A percentile compares a stretch with the other conserved stretches of the same genome.
Evolutionary conservation across 2,113 vertebrate genomes (phyloP).

Genomic region (Phalacrocorax brasilianus): DNA sequence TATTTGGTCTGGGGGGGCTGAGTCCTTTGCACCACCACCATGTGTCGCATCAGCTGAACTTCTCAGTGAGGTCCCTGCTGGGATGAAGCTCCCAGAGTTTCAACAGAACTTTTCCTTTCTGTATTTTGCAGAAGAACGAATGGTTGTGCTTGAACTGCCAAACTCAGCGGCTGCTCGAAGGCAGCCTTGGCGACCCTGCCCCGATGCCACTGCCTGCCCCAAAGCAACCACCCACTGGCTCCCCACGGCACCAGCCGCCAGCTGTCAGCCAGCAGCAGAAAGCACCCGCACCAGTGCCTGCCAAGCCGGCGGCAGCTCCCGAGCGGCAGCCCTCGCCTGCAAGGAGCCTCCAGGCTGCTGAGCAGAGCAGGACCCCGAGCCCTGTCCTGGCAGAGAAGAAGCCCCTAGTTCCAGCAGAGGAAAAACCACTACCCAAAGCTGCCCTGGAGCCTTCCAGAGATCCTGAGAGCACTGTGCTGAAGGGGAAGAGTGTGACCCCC

Average conservation of each 20-base stretch:
- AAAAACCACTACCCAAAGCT: conserved; percentile 61
- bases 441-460: conserved; percentile 45
- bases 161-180: conserved; percentile 94
- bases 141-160: conserved; percentile 99
- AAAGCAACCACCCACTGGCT: conserved; percentile 80
- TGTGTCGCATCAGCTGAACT: not conserved
- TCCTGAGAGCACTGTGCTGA: conserved; percentile 14
- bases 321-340: conserved; percentile 77
- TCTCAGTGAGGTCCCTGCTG: not conserved
- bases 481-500: conserved; percentile 54
- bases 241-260: conserved; percentile 74
- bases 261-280: conserved; percentile 47
- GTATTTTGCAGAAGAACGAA: conserved; percentile 92
- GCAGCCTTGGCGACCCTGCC: conserved; percentile 86
- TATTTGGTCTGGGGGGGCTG: not conserved
- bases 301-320: not conserved
- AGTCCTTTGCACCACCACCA: not conserved
- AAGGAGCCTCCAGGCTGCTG: conserved; percentile 77
- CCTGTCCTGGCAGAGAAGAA: conserved; percentile 78
- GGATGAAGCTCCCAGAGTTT: not conserved
- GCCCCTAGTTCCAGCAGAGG: conserved; percentile 15
- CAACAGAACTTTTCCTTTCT: not conserved
- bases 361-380: conserved; percentile 74
- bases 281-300: conserved; percentile 6
- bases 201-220: conserved; percentile 78